Evolutionary conservation across 1,140 invertebrate species (phyloP), one percentile per base, ranked within the genome.

Genomic region (Macrobrachium rosenbergii): DNA sequence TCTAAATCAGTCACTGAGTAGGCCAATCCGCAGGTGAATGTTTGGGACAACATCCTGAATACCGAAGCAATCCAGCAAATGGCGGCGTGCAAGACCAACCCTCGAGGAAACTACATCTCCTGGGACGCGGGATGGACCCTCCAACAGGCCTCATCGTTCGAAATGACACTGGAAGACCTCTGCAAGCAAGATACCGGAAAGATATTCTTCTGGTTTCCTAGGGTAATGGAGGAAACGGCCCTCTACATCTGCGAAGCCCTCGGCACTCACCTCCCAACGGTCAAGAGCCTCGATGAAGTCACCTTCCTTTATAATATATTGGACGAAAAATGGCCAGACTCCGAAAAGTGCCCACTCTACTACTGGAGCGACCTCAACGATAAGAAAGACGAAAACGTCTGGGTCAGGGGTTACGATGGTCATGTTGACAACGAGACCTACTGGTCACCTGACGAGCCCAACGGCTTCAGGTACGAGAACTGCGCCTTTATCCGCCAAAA

Each of bases 361-460:
- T 82, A 82, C 59, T 88, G 86, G 86, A 62, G 21, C 17, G 17
- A 85, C 21, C 72, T 89, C 5, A 86, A 21, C 19, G 89, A 89
- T 63, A 76, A 63, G 0, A n/a, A 72, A 7, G 58, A 72, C 0
- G 87, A 89, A 14, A 87, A 87, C 12, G 58, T 73, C 2, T 89
- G 83, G 79, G 62, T 72, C 7, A 77, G 64, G 2, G 76, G 79
- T 52, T 89, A 88, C 79, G 87, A 89, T 28, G 62, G 62, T 10
- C 63, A 23, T n/a, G n/a, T 77, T 12, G 73, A n/a, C 60, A 21
- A 67, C n/a, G 28, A 11, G 19, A 16, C 62, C 10, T 14, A 37
- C 23, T 89, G 89, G 89, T 76, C 69, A 16, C 60, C 80, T 19
- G 89, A 82, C 16, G 89, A 89, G 60, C 89, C 89, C 8, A 89